These are phyloP conservation scores for Sinopyrophorus schimmeli DNA, from an alignment of 2,888 invertebrate species.

Conservation along the genomic window DNA sequence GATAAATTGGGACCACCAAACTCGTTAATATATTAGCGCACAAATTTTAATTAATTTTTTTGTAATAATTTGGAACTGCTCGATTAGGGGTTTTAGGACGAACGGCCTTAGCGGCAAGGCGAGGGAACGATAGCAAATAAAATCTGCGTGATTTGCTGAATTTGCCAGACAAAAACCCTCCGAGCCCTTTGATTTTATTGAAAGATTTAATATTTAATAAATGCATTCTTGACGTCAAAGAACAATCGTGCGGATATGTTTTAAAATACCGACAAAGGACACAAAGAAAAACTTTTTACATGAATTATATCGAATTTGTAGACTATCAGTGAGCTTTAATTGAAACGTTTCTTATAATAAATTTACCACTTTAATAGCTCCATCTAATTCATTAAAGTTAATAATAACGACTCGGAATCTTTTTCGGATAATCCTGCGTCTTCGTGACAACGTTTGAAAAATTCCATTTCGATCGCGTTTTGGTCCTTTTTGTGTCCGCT, in stretches of 20 bases:
- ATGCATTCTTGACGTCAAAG: slow-evolving; percentile 18
- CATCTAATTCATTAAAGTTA: slow-evolving; percentile 22
- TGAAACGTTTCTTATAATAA: slow-evolving; percentile 13
- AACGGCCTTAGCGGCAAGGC: too few relatives aligned
- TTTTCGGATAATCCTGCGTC: background rate
- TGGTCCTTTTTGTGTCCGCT: too few relatives aligned
- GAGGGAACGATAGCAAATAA: too few relatives aligned
- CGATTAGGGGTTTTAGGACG: too few relatives aligned
- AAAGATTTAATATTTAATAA: too few relatives aligned
- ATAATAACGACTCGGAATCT: slow-evolving; percentile 11
- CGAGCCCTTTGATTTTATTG: too few relatives aligned
- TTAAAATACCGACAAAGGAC: slow-evolving; percentile 21
- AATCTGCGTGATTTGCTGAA: too few relatives aligned
- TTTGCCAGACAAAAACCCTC: too few relatives aligned
- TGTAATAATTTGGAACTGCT: too few relatives aligned
- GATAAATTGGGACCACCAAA: too few relatives aligned
- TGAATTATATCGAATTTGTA: slow-evolving; percentile 14
- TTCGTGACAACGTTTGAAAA: background rate
- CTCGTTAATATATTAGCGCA: too few relatives aligned
- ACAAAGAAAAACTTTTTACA: slow-evolving; percentile 18
- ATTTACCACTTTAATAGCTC: slow-evolving; percentile 8
- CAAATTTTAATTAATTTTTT: too few relatives aligned
- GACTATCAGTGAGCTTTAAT: slow-evolving; percentile 14
- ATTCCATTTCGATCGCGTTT: background rate
- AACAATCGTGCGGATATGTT: slow-evolving; percentile 16